Evolutionary conservation across 2,888 invertebrate species (phyloP).

Genomic region (Xestia rhomboidea): DNA sequence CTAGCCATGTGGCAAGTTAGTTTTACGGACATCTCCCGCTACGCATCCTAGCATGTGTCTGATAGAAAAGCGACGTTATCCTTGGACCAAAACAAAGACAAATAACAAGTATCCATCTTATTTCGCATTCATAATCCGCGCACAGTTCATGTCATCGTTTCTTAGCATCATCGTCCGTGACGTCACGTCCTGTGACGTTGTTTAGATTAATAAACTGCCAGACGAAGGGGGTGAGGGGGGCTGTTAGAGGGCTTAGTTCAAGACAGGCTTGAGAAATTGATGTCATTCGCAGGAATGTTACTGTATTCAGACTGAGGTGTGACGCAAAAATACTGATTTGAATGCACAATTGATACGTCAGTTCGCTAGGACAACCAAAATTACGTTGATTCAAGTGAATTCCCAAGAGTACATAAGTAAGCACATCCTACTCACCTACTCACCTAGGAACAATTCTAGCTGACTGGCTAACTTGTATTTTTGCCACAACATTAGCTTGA

Average conservation of each 20-base stretch:
- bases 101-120: constrained; percentile 8
- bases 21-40: neutral
- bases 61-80: neutral
- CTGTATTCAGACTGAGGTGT: neutral
- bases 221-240: constrained; percentile 4
- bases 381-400: neutral
- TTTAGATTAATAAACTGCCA: constrained; percentile 59
- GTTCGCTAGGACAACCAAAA: neutral
- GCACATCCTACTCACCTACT: neutral
- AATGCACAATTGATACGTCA: neutral
- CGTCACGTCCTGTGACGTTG: constrained; percentile 45
- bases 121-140: constrained; percentile 13
- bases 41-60: neutral
- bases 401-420: neutral
- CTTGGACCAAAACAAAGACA: neutral
- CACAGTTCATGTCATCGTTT: constrained; percentile 35
- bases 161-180: constrained; percentile 29
- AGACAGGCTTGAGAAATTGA: constrained; percentile 36
- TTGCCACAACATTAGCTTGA: neutral
- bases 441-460: neutral
- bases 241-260: constrained; percentile 45
- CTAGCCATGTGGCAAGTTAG: neutral
- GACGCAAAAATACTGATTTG: neutral
- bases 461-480: neutral
- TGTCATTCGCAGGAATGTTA: constrained; percentile 8